phyloP scores from a whole-genome alignment of 2,113 vertebrate genomes.

The Oxyruncus cristatus region DNA sequence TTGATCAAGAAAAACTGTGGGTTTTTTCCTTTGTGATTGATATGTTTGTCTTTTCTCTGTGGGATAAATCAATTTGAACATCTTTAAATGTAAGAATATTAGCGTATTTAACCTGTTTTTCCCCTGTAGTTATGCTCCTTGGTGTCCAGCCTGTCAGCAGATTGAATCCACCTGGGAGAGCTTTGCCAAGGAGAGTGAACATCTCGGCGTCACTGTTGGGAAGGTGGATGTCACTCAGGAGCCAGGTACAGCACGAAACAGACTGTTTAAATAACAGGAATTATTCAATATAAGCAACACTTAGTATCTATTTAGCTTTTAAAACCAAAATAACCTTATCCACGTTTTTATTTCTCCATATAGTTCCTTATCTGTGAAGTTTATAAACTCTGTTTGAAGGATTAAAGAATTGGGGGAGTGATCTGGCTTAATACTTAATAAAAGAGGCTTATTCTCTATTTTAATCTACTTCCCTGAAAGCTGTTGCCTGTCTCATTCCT shows the following conservation, averaged over 20 bases:
- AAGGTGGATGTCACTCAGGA: slow-evolving; percentile 88
- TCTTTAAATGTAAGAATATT: neutral
- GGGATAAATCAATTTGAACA: neutral
- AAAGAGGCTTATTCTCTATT: neutral
- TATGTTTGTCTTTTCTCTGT: neutral
- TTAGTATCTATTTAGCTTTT: neutral
- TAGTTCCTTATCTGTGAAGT: neutral
- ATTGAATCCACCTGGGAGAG: slow-evolving; percentile 83
- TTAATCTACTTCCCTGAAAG: neutral
- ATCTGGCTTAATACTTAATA: neutral
- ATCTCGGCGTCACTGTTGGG: slow-evolving; percentile 77
- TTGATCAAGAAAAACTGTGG: neutral
- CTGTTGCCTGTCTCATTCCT: neutral
- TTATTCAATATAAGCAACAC: neutral
- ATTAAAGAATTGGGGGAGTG: neutral
- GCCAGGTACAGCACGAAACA: slow-evolving; percentile 73
- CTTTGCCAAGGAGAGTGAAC: slow-evolving; percentile 75
- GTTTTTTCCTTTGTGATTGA: neutral
- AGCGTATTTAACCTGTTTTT: neutral
- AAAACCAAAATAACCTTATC: neutral
- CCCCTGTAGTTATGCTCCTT: slow-evolving; percentile 82
- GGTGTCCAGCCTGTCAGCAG: slow-evolving; percentile 88
- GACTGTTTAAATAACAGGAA: neutral
- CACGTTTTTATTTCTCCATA: neutral
- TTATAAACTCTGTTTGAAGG: neutral